Evolutionary conservation across 2,888 invertebrate species (phyloP), one percentile per base, ranked within the genome.

Genomic region (Phania funesta): DNA sequence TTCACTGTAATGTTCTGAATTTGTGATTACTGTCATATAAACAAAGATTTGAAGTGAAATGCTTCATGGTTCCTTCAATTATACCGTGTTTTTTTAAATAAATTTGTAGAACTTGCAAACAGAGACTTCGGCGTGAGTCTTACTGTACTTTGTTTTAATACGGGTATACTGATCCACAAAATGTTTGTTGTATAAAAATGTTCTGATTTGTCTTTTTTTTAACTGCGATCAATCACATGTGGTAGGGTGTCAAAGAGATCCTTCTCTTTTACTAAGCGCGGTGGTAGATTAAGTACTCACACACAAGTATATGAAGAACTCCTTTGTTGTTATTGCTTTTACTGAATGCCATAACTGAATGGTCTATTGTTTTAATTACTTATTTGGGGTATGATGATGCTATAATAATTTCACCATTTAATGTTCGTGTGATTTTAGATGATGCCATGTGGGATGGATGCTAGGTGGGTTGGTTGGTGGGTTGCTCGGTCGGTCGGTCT

Each of bases 321-420:
- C 16, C 22, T 48, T 56, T 50, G 13, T 24, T 41, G 13, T 32
- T 32, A 11, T 26, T 73, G 41, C 41, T 52, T 32, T 64, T 64
- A 22, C 22, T 62, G 52, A 58, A 58, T 70, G 38, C 41, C 65
- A 71, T 65, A 71, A 79, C 73, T 73, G 71, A 80, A 74, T 80
- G 80, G 75, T 76, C 80, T 80, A 71, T 81, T 81, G 75, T 81
- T 81, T 75, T 76, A 76, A 76, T 81, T 81, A 71, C 75, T 81
- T 75, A 71, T 80, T 80, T 80, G 75, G 75, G 48, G 56, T 75
- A 54, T 80, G 74, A 22, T 6, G 7, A 7, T 16, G 41, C 44
- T 71, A 56, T 70, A 65, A 65, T 68, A 74, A 64, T 64, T 76
- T 68, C 76, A 62, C 76, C 52, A 76, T n/a, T 67, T 67, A 65